phyloP scores from a whole-genome alignment of 2,888 invertebrate genomes.

The Exephanes ischioxanthus region DNA sequence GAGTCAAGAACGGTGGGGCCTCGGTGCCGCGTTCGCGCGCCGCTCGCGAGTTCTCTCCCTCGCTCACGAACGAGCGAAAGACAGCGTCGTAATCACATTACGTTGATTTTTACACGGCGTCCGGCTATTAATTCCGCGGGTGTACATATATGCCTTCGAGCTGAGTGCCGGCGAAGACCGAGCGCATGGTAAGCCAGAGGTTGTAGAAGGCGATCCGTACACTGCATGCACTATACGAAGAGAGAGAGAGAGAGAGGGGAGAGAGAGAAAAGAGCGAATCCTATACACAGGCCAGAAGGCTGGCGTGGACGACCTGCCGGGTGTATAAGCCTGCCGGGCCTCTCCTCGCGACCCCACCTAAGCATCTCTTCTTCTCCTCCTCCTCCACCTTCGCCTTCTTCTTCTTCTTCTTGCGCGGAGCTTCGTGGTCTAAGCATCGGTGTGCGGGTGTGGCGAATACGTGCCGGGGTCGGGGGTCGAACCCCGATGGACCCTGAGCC shows the following conservation, averaged over 20 bases:
- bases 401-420: slow-evolving; percentile 53
- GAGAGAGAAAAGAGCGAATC: slow-evolving; percentile 56
- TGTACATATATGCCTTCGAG: slow-evolving; percentile 75
- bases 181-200: slow-evolving; percentile 55
- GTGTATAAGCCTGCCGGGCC: slow-evolving; percentile 65
- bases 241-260: background rate
- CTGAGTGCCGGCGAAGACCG: slow-evolving; percentile 43
- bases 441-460: slow-evolving; percentile 85
- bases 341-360: slow-evolving; percentile 79
- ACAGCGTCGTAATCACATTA: slow-evolving; percentile 83
- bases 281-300: slow-evolving; percentile 57
- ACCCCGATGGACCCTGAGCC: slow-evolving; percentile 78
- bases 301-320: slow-evolving; percentile 64
- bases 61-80: slow-evolving; percentile 80
- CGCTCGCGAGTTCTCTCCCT: slow-evolving; percentile 69
- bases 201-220: slow-evolving; percentile 35
- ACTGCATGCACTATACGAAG: slow-evolving; percentile 41
- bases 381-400: slow-evolving; percentile 40
- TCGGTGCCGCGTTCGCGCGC: slow-evolving; percentile 57
- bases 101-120: slow-evolving; percentile 80
- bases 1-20: slow-evolving; percentile 27
- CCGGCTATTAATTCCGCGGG: slow-evolving; percentile 83
- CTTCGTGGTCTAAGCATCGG: slow-evolving; percentile 78
- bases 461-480: slow-evolving; percentile 84
- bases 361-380: slow-evolving; percentile 72